phyloP scores from a whole-genome alignment of 1,140 invertebrate genomes.

The Caenorhabditis inopinata region DNA sequence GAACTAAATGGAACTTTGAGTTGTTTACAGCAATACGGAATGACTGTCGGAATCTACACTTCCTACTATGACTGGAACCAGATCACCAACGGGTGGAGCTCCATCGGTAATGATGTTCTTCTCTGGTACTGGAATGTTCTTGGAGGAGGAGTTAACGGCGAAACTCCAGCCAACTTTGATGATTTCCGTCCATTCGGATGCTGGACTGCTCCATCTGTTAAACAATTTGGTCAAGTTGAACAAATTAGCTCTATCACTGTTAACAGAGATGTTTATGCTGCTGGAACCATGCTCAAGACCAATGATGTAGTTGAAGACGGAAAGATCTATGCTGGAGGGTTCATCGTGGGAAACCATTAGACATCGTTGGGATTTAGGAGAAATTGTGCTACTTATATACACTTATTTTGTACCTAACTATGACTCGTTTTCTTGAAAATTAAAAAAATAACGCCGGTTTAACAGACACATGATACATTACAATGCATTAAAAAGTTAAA shows the following conservation, averaged over 20 bases:
- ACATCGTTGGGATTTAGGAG: no score
- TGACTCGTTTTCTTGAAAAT: background rate
- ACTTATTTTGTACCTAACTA: background rate
- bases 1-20: no score
- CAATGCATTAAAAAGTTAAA: no score
- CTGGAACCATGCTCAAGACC: background rate
- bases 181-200: background rate
- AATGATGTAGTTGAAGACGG: background rate
- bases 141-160: background rate
- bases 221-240: background rate
- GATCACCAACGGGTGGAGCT: background rate
- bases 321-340: background rate
- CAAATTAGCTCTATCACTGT: background rate
- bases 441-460: background rate
- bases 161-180: background rate
- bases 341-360: background rate
- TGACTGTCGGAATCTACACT: slow-evolving; percentile 9
- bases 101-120: background rate
- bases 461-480: background rate
- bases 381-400: background rate
- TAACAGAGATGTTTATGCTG: background rate
- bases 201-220: background rate
- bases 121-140: slow-evolving; percentile 7
- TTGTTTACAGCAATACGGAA: slow-evolving; percentile 3
- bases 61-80: background rate